Evolutionary conservation across 1,140 invertebrate genomes (phyloP).

Genomic region (Sinonovacula constricta): DNA sequence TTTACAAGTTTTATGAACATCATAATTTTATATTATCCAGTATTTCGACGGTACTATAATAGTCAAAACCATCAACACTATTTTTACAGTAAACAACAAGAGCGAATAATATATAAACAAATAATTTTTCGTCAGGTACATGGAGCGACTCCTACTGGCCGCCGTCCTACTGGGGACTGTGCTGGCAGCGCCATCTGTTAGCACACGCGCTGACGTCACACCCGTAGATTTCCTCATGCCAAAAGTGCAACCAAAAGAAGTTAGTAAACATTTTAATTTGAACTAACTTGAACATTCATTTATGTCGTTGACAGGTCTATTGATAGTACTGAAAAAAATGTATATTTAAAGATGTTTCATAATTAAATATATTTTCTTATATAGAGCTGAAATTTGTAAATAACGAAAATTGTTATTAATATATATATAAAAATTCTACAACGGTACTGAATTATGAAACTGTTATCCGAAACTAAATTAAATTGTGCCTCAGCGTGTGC

Average conservation of each 20-base stretch:
- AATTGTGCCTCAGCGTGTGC: neutral
- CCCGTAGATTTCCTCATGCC: constrained; percentile 58
- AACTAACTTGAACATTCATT: neutral
- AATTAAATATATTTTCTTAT: too few species aligned
- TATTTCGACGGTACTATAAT: too few species aligned
- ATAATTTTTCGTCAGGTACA: too few species aligned
- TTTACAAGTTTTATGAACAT: too few species aligned
- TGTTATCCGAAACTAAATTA: too few species aligned
- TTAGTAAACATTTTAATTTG: constrained; percentile 12
- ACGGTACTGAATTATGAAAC: neutral
- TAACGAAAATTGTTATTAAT: neutral
- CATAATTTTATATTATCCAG: too few species aligned
- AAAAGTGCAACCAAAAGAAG: constrained; percentile 57
- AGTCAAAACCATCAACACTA: too few species aligned
- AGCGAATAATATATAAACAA: too few species aligned
- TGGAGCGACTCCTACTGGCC: too few species aligned
- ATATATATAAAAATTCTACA: neutral
- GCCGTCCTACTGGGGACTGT: too few species aligned
- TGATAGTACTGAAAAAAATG: neutral
- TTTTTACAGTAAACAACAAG: too few species aligned
- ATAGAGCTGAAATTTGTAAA: neutral
- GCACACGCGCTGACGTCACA: constrained; percentile 10
- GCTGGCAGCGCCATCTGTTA: too few species aligned
- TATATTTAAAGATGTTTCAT: neutral
- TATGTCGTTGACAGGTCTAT: neutral